Conservation (phyloP, 2,888 invertebrate species). For the Helleia helle region DNA sequence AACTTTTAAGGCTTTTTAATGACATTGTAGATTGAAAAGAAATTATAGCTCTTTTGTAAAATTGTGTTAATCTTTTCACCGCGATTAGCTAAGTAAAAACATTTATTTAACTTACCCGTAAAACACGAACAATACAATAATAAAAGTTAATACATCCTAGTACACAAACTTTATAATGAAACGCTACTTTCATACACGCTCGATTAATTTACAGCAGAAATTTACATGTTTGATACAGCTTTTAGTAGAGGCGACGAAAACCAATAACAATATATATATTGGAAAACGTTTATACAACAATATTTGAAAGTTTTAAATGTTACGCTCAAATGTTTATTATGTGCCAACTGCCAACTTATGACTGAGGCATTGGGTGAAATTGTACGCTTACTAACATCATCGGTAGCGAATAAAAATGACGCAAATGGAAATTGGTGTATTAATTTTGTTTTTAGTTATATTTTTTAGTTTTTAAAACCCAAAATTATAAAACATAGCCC, state of each 20-base stretch:
- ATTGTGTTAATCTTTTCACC: too few species aligned
- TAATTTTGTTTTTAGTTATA: neutral
- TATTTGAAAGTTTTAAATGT: neutral
- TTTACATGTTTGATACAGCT: neutral
- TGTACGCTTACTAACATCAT: neutral
- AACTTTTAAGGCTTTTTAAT: too few species aligned
- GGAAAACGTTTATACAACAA: neutral
- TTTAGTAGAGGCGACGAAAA: constrained; percentile 1
- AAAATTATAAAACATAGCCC: too few species aligned
- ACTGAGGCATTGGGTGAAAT: neutral
- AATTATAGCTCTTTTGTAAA: too few species aligned
- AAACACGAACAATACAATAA: too few species aligned
- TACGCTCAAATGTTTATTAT: neutral
- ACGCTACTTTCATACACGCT: neutral
- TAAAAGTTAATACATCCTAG: too few species aligned
- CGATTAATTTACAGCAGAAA: neutral
- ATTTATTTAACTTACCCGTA: too few species aligned
- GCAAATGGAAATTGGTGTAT: neutral
- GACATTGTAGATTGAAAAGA: too few species aligned
- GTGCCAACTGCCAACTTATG: neutral
- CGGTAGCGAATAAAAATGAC: neutral
- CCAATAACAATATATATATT: neutral
- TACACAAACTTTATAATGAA: neutral
- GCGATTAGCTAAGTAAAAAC: too few species aligned
- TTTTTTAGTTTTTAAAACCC: too few species aligned